Evolutionary conservation across 2,797 vertebrate species (phyloP), one percentile per base, ranked within the genome.

Genomic region (Tadarida brasiliensis): DNA sequence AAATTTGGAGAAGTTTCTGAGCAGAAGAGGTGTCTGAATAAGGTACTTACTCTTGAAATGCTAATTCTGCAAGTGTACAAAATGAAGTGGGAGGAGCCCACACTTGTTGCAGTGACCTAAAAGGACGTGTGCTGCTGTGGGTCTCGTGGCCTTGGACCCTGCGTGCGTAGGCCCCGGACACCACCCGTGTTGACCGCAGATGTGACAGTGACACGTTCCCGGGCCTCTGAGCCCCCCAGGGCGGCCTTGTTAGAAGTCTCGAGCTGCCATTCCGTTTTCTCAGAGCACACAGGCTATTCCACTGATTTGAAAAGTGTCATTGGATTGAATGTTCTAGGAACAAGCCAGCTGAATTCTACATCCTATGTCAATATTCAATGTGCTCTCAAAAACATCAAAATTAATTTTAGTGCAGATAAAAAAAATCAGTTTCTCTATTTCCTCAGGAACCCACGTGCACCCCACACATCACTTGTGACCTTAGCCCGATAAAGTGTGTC

Each of bases 401-500:
- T 59, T 65, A 93, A 95, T 96, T 94, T 96, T 93, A 93, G 94
- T 96, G 80, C 97, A 96, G 95, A 93, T 93, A 90, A 93, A 93
- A 93, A 47, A 88, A 95, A 95, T 74, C 85, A 88, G 26, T 97
- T 96, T 96, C 97, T 98, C 87, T 97, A 68, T 97, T 97, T 98
- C 98, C 98, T 98, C 98, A 98, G 98, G 98, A 98, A 98, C 92
- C 95, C 91, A 73, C 54, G 94, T 92, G 87, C 84, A 88, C 98
- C 95, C 95, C 89, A 85, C 95, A 51, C 94, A 95, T 97, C 88
- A 93, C 87, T 68, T 85, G 96, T 96, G 97, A 95, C 90, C 24
- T 97, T 96, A 96, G 95, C 85, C 51, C 90, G 94, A 84, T 61
- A 22, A 93, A 67, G 59, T 90, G 92, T 89, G 56, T 94, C 73